A percentile compares a stretch with the other conserved stretches of the same genome.
These are phyloP conservation scores for Chymomyza fuscimana DNA, from an alignment of 2,888 invertebrate species.

Conservation along the genomic window DNA sequence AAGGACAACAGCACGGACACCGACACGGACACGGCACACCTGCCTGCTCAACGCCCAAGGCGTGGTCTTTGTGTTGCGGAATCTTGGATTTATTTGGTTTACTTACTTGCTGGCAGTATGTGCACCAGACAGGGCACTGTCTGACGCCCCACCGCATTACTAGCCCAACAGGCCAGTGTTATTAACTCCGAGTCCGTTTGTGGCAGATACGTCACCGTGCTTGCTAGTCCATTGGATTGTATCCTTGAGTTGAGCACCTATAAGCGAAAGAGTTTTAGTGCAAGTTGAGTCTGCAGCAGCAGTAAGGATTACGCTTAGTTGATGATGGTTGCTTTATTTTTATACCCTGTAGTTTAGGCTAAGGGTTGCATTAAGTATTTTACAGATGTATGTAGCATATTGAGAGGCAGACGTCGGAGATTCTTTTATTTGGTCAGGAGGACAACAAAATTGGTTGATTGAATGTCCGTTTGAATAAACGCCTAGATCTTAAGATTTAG, in stretches of 20 bases:
- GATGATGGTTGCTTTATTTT: slow-evolving; percentile 2
- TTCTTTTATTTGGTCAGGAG: too few species aligned
- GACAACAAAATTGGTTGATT: too few species aligned
- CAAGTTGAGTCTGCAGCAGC: not conserved
- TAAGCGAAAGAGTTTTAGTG: slow-evolving; percentile 28
- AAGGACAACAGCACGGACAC: slow-evolving; percentile 22
- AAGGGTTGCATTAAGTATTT: too few species aligned
- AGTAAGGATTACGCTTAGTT: not conserved
- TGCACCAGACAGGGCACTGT: slow-evolving; percentile 89
- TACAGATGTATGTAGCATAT: too few species aligned
- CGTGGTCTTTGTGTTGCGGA: not conserved
- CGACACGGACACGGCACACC: not conserved
- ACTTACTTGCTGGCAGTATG: slow-evolving; percentile 89
- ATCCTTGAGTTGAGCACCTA: slow-evolving; percentile 81
- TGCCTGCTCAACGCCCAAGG: not conserved
- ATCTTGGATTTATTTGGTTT: slow-evolving; percentile 17
- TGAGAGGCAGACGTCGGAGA: too few species aligned
- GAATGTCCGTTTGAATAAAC: too few species aligned
- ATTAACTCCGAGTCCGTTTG: slow-evolving; percentile 85
- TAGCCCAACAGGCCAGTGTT: slow-evolving; percentile 93
- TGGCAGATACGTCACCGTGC: slow-evolving; percentile 83
- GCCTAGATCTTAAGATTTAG: too few species aligned
- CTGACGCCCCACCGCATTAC: slow-evolving; percentile 90
- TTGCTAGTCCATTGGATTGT: slow-evolving; percentile 81
- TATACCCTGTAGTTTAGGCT: too few species aligned